These are phyloP conservation scores for Artemisiospiza belli DNA, from an alignment of 2,113 vertebrate species.

Conservation along the genomic window DNA sequence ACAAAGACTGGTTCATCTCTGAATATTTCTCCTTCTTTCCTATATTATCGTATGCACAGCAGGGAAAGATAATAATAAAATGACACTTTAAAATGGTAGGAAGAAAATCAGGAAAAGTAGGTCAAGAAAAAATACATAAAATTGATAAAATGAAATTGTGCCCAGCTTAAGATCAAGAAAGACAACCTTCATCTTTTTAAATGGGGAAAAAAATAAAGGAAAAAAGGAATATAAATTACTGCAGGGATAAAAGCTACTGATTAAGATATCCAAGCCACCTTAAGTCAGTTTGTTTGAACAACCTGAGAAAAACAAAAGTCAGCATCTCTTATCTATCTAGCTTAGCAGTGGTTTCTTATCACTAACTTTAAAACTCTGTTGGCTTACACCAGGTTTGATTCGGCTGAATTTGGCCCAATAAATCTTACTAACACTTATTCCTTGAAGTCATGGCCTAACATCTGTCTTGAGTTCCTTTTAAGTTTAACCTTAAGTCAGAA, in stretches of 20 bases:
- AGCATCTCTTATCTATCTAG: background rate
- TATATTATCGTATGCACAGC: background rate
- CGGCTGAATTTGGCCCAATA: background rate
- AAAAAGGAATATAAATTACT: background rate
- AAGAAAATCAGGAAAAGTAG: background rate
- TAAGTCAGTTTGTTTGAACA: background rate
- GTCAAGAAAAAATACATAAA: background rate
- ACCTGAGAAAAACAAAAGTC: background rate
- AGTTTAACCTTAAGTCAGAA: conserved; percentile 12
- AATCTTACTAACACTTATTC: conserved; percentile 37
- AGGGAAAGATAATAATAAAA: background rate
- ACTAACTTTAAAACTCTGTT: background rate
- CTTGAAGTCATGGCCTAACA: conserved; percentile 20
- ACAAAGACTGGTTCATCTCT: background rate
- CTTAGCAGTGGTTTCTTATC: background rate
- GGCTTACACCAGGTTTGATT: background rate
- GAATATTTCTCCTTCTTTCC: background rate
- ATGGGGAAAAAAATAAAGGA: background rate
- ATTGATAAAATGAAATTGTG: background rate
- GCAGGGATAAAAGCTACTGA: background rate
- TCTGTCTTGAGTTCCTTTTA: conserved; percentile 11
- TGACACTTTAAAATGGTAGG: background rate
- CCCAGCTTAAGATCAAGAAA: background rate
- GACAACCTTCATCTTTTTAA: background rate
- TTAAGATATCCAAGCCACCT: background rate